Base-by-base conservation (phyloP, 2,797 vertebrate species). In the Brachyalestes nurse region DNA sequence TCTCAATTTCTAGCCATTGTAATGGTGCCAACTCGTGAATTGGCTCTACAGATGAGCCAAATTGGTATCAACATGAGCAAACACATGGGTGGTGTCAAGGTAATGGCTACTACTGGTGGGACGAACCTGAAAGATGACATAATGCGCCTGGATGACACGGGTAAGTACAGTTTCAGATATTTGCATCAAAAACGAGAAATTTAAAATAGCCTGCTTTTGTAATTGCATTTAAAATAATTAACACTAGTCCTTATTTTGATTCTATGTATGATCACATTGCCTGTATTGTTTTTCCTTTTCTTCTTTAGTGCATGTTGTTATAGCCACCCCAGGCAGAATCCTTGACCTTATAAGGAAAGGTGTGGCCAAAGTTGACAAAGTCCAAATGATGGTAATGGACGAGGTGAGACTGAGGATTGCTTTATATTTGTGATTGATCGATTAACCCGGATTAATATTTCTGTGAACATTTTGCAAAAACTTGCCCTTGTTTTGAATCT, bases 381-480 rank as follows among this genome's bases (percentile, higher is more conserved):
- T 94, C 85, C 94, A 95, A 85, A 95, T 95, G 90, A 93, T 95
- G 92, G 94, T 96, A 87, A 94, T 96, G 94, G 95, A 96, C 87
- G 95, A 96, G 92, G 95, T 96, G 86, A 89, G 79, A 60, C 7
- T 57, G 6, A 38, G 1, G 28, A 8, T 69, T 14, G 28, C 5
- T 14, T 25, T 16, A 34, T 23, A 21, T 17, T 9, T n/a, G 13
- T 45, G 2, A 14, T 51, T 51, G 2, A 51, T 10, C 0, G 0
- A 51, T 51, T 51, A 51, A 51, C 2, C 0, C 6, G 13, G 28
- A 28, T 28, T 1, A 28, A 28, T 28, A 28, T 28, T 28, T n/a
- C n/a, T 28, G 28, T 28, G 28, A 28, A 28, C 1, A 1, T 28
- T 28, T 28, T 28, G 28, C 28, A 28, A 28, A 28, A 28, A 28